A percentile compares a stretch with the other conserved stretches of the same genome.
Evolutionary conservation across 2,888 invertebrate genomes (phyloP).

Genomic region (Ochropleura plecta): DNA sequence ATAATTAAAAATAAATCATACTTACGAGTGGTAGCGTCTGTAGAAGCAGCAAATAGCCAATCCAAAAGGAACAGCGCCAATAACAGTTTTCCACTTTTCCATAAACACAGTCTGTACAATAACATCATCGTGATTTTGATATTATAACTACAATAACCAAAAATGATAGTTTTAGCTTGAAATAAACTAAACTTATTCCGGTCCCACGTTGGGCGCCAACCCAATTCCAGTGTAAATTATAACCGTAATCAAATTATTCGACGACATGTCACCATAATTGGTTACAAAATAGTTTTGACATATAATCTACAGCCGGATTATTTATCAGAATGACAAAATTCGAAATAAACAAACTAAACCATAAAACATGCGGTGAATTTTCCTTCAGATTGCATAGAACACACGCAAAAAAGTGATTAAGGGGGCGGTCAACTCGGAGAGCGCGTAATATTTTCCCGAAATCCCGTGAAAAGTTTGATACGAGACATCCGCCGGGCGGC

Average conservation of each 20-base stretch:
- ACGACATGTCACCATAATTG: constrained; percentile 43
- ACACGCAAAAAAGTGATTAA: constrained; percentile 88
- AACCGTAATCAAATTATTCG: constrained; percentile 43
- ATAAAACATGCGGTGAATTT: constrained; percentile 79
- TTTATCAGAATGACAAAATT: constrained; percentile 54
- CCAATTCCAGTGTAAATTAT: constrained; percentile 32
- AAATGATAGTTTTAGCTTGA: constrained; percentile 2
- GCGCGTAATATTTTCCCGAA: constrained; percentile 80
- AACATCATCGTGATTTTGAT: constrained; percentile 42
- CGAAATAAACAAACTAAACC: constrained; percentile 70
- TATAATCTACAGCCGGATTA: constrained; percentile 28
- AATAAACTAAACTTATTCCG: constrained; percentile 18
- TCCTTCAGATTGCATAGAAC: constrained; percentile 80
- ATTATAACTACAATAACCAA: constrained; percentile 7
- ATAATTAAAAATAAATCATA: constrained; percentile 64
- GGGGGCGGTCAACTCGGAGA: constrained; percentile 77
- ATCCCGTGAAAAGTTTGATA: constrained; percentile 88
- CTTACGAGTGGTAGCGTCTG: constrained; percentile 84
- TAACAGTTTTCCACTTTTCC: constrained; percentile 79
- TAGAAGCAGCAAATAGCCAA: constrained; percentile 83
- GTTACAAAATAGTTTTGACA: constrained; percentile 49
- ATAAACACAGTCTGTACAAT: constrained; percentile 69
- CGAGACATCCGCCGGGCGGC: constrained; percentile 63
- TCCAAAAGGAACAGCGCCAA: constrained; percentile 82
- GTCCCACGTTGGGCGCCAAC: constrained; percentile 75